Conservation (phyloP, 2,113 vertebrate genomes). For the Hydropotes inermis region DNA sequence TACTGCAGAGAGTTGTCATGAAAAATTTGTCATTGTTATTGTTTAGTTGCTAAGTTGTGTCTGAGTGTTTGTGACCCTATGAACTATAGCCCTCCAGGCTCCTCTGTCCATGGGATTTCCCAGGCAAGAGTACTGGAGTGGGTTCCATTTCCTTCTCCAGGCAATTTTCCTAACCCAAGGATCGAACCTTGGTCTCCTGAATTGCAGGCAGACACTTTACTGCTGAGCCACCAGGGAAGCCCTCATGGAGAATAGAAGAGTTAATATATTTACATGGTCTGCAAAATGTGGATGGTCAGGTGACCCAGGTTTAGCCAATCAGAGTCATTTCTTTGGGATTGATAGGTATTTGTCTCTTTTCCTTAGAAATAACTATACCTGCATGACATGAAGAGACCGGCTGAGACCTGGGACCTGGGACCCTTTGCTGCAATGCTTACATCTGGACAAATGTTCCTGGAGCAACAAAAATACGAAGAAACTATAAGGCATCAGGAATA, state of each 20-base stretch:
- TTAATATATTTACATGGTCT: neutral
- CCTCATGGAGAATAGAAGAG: neutral
- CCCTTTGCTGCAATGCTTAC: neutral
- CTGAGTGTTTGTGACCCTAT: neutral
- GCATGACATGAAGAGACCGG: neutral
- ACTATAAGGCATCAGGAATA: neutral
- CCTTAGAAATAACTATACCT: neutral
- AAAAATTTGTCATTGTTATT: neutral
- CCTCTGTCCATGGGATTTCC: neutral
- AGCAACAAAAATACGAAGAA: neutral
- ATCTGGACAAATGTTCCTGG: neutral
- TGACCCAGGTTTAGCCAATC: neutral
- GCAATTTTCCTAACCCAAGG: neutral
- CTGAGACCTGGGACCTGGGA: neutral
- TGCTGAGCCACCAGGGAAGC: neutral
- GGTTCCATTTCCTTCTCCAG: neutral
- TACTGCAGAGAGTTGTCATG: neutral
- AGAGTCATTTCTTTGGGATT: neutral
- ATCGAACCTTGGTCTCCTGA: neutral
- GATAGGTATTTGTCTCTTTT: neutral
- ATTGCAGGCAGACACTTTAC: neutral
- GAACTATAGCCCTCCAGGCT: neutral
- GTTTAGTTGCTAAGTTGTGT: neutral
- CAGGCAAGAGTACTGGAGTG: neutral
- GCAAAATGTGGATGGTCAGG: neutral